Percentiles rank a stretch among this genome's conserved stretches.
These are phyloP conservation scores for Hypocryptadius cinnamomeus DNA, from an alignment of 2,113 vertebrate genomes.

Conservation along the genomic window DNA sequence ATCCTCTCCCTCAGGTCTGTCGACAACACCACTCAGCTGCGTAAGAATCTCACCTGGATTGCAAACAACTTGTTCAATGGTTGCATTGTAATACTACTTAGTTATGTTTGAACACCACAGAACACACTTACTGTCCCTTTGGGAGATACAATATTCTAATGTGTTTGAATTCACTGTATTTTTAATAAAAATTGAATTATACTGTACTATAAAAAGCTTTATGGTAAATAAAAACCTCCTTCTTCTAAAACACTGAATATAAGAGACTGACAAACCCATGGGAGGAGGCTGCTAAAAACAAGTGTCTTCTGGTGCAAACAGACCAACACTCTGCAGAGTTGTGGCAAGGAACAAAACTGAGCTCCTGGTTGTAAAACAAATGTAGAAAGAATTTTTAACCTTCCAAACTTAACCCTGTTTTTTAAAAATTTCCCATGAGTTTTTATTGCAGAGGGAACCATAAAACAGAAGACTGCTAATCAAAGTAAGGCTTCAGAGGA, in stretches of 20 bases:
- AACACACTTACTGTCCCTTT: neutral
- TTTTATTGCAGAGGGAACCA: neutral
- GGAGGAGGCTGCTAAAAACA: neutral
- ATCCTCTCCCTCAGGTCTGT: neutral
- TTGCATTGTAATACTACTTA: neutral
- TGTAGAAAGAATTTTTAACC: neutral
- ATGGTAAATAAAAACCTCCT: neutral
- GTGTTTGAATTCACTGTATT: neutral
- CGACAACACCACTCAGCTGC: neutral
- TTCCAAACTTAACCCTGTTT: neutral
- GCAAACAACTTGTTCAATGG: neutral
- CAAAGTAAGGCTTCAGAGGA: neutral
- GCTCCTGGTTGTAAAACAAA: neutral
- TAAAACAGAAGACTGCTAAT: neutral
- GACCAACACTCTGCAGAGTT: neutral
- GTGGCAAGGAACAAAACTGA: neutral
- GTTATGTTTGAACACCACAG: fast-evolving
- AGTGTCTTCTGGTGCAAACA: neutral
- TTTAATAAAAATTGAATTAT: neutral
- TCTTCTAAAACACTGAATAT: neutral
- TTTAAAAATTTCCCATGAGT: neutral
- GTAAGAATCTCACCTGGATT: neutral
- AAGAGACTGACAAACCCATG: neutral
- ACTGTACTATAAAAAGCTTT: neutral
- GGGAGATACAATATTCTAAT: neutral